A percentile compares a stretch with the other conserved stretches of the same genome.
phyloP scores from a whole-genome alignment of 2,113 vertebrate species.

The Catagonus wagneri region DNA sequence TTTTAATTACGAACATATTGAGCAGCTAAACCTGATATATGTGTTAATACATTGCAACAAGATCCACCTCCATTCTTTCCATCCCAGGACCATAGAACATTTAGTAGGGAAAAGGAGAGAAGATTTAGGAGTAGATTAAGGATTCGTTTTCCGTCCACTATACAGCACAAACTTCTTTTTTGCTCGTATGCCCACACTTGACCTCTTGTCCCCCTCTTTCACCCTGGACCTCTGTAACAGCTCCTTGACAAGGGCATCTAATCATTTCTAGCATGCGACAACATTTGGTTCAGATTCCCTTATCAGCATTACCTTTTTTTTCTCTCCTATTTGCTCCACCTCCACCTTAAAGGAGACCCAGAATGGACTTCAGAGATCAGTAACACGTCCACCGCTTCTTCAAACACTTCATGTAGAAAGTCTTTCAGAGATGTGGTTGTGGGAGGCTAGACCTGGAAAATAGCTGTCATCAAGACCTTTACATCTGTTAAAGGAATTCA shows the following conservation, averaged over 20 bases:
- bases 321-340: slow-evolving; percentile 51
- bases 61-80: background rate
- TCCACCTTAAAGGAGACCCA: slow-evolving; percentile 80
- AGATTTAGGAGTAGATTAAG: background rate
- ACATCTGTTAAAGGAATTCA: slow-evolving; percentile 85
- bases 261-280: slow-evolving; percentile 86
- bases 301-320: slow-evolving; percentile 86
- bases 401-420: slow-evolving; percentile 86
- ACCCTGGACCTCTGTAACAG: slow-evolving; percentile 79
- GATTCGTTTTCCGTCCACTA: background rate
- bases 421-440: slow-evolving; percentile 81
- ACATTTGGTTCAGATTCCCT: slow-evolving; percentile 87
- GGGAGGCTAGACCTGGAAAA: slow-evolving; percentile 89
- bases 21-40: slow-evolving; percentile 40
- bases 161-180: background rate
- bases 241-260: slow-evolving; percentile 85
- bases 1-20: slow-evolving; percentile 63
- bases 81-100: background rate
- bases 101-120: slow-evolving; percentile 31
- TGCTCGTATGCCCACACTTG: slow-evolving; percentile 81
- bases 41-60: slow-evolving; percentile 51
- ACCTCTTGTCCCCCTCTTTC: slow-evolving; percentile 77
- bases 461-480: slow-evolving; percentile 88
- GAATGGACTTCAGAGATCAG: slow-evolving; percentile 84
- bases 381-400: slow-evolving; percentile 86